Base-by-base conservation (phyloP, 2,888 invertebrate species). In the Heteromyza rotundicornis region DNA sequence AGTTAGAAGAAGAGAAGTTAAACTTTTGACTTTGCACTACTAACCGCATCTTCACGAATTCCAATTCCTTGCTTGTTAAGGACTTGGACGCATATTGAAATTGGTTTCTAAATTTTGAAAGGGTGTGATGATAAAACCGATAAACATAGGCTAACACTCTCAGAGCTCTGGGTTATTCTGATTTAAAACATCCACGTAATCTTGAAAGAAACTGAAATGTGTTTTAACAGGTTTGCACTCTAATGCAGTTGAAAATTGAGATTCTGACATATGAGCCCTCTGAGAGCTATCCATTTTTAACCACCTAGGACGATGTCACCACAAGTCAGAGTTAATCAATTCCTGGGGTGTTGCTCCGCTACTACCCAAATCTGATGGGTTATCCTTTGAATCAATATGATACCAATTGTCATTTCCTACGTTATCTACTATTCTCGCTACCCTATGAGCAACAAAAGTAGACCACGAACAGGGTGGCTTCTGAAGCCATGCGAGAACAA, bases 401-500 rank as follows among this genome's bases (percentile, higher is more conserved):
- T n/a, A 12, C 40, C 40, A 40, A n/a, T n/a, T 14, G 12, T 8
- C n/a, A 3, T 3, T 3, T 40, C 14, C 40, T 14, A 40, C 40
- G 10, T 7, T 40, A 3, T n/a, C 40, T 12, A 3, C 10, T 3
- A 40, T n/a, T 14, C 3, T 14, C 14, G 40, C 40, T 8, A 40
- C 40, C 3, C 40, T 7, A 40, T 40, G 7, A n/a, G 40, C 40
- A n/a, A 40, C 40, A n/a, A 40, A 40, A 7, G 40, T 40, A 8
- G 10, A 3, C 40, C 40, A 40, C 8, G 40, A 12, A n/a, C 16
- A n/a, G 3, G 40, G 40, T 3, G 40, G 16, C 16, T n/a, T 40
- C 3, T n/a, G 8, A 3, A 64, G 44, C 57, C 64, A 64, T 1
- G 62, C 47, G 2, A 60, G 52, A 23, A 64, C 60, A n/a, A 62